These are phyloP conservation scores for Pollimyrus isidori DNA, from an alignment of 2,113 vertebrate species.

Conservation along the genomic window DNA sequence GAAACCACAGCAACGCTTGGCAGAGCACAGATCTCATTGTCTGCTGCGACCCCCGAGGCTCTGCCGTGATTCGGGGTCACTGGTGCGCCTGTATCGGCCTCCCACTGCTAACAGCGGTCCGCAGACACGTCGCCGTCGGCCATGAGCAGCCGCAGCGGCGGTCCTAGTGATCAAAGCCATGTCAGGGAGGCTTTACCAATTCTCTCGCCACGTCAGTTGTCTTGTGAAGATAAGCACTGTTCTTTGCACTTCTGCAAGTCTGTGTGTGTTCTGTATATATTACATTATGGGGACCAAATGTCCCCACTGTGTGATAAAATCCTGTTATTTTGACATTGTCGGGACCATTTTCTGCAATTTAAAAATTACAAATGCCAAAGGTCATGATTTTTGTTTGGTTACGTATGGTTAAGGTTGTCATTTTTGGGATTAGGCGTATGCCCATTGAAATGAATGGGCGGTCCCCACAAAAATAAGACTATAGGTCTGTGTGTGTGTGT, in stretches of 20 bases:
- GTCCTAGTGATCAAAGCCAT: background rate
- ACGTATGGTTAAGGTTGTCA: background rate
- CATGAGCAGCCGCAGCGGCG: background rate
- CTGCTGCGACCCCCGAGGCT: background rate
- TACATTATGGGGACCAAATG: background rate
- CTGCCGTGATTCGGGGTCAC: background rate
- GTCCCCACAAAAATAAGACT: background rate
- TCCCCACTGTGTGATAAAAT: background rate
- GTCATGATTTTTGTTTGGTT: no score
- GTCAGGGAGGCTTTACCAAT: background rate
- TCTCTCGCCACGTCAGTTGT: background rate
- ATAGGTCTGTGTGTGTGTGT: background rate
- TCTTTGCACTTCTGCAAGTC: background rate
- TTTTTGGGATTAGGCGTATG: background rate
- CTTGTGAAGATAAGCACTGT: background rate
- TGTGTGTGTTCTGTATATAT: background rate
- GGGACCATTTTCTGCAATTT: background rate
- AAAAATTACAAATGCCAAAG: no score
- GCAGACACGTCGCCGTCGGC: background rate
- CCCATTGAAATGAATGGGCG: background rate
- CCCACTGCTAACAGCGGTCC: background rate
- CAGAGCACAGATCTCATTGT: constrained; percentile 1
- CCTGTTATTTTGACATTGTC: background rate
- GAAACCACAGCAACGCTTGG: background rate
- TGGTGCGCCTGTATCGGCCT: background rate